Base-by-base conservation (phyloP, 2,797 vertebrate genomes). In the Serranus cabrilla region DNA sequence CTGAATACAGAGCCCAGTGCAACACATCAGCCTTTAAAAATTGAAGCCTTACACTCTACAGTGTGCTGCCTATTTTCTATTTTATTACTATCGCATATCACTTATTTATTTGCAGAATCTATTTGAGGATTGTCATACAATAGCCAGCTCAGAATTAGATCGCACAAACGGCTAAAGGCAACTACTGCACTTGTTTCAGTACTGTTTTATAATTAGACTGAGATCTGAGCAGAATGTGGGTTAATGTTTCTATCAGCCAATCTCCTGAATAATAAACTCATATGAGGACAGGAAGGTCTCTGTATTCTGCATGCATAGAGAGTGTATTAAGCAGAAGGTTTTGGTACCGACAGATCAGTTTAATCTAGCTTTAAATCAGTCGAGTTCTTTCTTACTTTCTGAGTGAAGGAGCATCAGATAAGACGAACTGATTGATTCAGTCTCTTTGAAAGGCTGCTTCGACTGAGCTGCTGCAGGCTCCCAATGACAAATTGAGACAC, bases 401-500 rank as follows among this genome's bases (percentile, higher is more conserved):
- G 71, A 74, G 76, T 61, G 80, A 89, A 80, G 78, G 81, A 61
- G 60, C 67, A 89, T 89, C 82, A 86, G 89, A 93, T 91, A 85
- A 91, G 78, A 82, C 59, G 49, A 81, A 78, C 62, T 76, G 89
- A 91, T 86, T 87, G 91, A 91, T 87, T 85, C 74, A 25, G 65
- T 71, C 67, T 40, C 76, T 78, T 59, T 83, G 80, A 82, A 76
- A 81, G 74, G 84, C 71, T 43, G 71, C 81, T 89, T 83, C 86
- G 78, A 87, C 70, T 51, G 80, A 85, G 82, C 78, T 37, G 81
- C 87, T 81, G 80, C 76, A 63, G 83, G 83, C 77, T 82, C 51
- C 81, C 37, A 47, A 70, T 87, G 89, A 92, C 88, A 92, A 91
- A 88, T 82, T 86, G 87, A 88, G 81, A 89, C 82, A 80, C 65